phyloP scores from a whole-genome alignment of 2,888 invertebrate genomes.

The Exephanes ischioxanthus region DNA sequence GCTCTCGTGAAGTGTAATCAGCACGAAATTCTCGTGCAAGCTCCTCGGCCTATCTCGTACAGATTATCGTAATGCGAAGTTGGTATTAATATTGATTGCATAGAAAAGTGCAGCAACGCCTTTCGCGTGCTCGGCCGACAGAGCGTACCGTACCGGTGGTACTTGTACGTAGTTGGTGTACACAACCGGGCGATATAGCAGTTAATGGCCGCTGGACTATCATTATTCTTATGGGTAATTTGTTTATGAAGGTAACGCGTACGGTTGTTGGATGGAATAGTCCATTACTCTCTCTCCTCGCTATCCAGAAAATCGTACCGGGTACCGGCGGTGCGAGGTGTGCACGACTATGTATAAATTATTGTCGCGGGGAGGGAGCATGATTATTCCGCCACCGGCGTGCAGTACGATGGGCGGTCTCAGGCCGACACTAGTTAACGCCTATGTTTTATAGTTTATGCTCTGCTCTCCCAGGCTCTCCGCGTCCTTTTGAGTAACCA shows the following conservation, averaged over 20 bases:
- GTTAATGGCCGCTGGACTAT: constrained; percentile 68
- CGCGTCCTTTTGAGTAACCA: constrained; percentile 57
- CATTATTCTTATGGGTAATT: constrained; percentile 70
- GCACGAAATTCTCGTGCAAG: constrained; percentile 3
- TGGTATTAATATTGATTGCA: constrained; percentile 32
- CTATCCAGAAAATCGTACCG: constrained; percentile 26
- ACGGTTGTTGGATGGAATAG: constrained; percentile 24
- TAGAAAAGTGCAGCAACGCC: constrained; percentile 36
- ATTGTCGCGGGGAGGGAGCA: constrained; percentile 72
- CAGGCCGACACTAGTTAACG: constrained; percentile 76
- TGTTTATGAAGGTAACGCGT: constrained; percentile 58
- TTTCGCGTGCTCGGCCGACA: constrained; percentile 12
- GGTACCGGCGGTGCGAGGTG: constrained; percentile 13
- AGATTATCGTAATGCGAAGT: constrained; percentile 72
- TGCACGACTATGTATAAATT: constrained; percentile 74
- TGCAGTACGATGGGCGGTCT: constrained; percentile 80
- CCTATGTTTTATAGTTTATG: constrained; percentile 76
- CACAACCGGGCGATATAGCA: constrained; percentile 50
- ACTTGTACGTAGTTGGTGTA: constrained; percentile 14
- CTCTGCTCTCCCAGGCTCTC: constrained; percentile 54
- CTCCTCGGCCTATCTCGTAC: not conserved
- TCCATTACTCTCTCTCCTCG: constrained; percentile 30
- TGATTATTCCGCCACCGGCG: constrained; percentile 76
- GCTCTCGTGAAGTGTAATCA: not conserved
- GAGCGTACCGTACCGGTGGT: constrained; percentile 21